Evolutionary conservation across 1,140 invertebrate species (phyloP).

Genomic region (Leptinotarsa texana): DNA sequence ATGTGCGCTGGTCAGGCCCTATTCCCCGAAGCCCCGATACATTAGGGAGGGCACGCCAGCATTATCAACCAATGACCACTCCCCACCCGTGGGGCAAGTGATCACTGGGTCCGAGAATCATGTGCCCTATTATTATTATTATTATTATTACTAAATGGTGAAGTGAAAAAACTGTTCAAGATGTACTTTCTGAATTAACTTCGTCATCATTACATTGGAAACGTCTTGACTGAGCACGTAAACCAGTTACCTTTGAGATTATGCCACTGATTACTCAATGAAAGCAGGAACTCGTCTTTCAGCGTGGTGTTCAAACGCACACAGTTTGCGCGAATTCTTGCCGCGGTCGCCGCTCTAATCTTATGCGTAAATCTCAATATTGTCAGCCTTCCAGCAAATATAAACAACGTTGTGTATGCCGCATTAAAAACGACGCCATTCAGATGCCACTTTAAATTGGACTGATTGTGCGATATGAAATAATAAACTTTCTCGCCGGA

Average conservation of each 20-base stretch:
- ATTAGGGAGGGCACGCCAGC: too few relatives aligned
- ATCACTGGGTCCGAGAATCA: too few relatives aligned
- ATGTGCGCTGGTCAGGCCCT: too few relatives aligned
- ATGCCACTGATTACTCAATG: background rate
- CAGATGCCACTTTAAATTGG: conserved; percentile 44
- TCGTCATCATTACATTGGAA: too few relatives aligned
- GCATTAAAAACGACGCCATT: conserved; percentile 25
- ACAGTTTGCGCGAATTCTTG: conserved; percentile 14
- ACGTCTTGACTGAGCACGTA: too few relatives aligned
- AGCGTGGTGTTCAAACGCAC: conserved; percentile 1
- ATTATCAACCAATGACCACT: too few relatives aligned
- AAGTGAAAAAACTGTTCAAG: too few relatives aligned
- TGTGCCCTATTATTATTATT: too few relatives aligned
- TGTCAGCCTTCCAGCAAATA: conserved; percentile 15
- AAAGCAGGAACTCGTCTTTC: background rate
- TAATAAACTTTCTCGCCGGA: background rate
- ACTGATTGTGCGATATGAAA: conserved; percentile 46
- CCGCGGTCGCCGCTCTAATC: background rate
- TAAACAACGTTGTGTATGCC: conserved; percentile 29
- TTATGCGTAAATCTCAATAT: conserved; percentile 21
- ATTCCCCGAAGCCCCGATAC: too few relatives aligned
- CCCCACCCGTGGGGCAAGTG: too few relatives aligned
- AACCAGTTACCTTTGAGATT: background rate
- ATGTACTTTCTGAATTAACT: background rate
- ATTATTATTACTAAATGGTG: too few relatives aligned